These are phyloP conservation scores for Cyanoramphus novaezelandiae DNA, from an alignment of 2,113 vertebrate genomes.

Conservation along the genomic window DNA sequence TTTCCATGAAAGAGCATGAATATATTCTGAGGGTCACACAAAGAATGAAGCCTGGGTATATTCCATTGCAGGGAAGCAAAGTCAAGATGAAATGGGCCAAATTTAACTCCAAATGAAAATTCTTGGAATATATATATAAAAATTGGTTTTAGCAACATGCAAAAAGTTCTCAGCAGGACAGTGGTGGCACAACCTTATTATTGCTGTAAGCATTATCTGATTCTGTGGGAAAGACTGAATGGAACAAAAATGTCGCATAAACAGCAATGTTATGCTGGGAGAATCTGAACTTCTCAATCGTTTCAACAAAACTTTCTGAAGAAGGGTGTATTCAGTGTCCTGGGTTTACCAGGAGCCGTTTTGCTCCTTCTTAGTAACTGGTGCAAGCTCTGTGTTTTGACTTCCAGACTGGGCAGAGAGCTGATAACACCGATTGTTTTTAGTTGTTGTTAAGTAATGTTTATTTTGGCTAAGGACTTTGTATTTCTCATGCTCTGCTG, in stretches of 20 bases:
- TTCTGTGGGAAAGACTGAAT: not conserved
- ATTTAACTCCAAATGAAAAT: not conserved
- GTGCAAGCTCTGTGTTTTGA: no score
- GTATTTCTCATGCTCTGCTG: no score
- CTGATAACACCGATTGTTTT: no score
- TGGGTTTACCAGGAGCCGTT: no score
- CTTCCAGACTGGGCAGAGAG: no score
- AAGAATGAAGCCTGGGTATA: not conserved
- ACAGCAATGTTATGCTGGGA: not conserved
- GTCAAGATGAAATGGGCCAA: not conserved
- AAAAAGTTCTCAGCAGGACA: not conserved
- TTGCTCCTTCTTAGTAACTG: no score
- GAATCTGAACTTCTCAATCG: not conserved
- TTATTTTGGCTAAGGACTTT: no score
- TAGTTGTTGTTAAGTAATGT: no score
- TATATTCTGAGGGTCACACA: not conserved
- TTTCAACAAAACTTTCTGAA: not conserved
- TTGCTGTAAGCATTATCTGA: not conserved
- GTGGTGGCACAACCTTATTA: not conserved
- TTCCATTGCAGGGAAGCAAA: not conserved
- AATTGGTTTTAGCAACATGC: not conserved
- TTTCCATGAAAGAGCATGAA: not conserved
- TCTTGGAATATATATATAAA: not conserved
- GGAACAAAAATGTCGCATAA: not conserved
- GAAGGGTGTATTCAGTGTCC: not conserved